Base-by-base conservation (phyloP, 2,797 vertebrate genomes). In the Fistularia commersonii region DNA sequence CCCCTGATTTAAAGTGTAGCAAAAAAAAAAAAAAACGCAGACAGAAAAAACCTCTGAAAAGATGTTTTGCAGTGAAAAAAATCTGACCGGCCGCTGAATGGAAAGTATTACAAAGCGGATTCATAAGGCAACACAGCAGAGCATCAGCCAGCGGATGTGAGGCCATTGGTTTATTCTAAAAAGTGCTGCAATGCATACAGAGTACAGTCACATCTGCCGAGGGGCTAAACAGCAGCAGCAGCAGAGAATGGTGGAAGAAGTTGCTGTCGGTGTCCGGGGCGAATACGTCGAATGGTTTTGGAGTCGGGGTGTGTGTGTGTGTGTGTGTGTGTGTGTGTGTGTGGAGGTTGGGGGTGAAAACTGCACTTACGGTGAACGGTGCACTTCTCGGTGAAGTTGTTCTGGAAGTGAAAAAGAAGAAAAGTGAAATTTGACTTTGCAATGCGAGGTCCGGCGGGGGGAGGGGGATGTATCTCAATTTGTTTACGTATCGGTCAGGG, bases 1-100 rank as follows among this genome's bases (percentile, higher is more conserved):
- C n/a, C n/a, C n/a, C n/a, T n/a, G n/a, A n/a, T n/a, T n/a, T 23
- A 23, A 23, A 23, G 23, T 23, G 23, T 23, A 4, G 23, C 23
- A 23, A 23, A 23, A n/a, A n/a, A n/a, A n/a, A n/a, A n/a, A n/a
- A n/a, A n/a, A n/a, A 55, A 38, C 58, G 40, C 51, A 58, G 51
- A 41, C 60, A 74, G 51, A 69, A 86, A n/a, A 86, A 87, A 76
- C 83, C 79, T 89, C 79, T 85, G 77, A 87, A 79, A 67, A 77
- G 51, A 70, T 57, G 57, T 42, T 41, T 61, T 62, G 47, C 66
- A 57, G 67, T 69, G 70, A 70, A 48, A 57, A 48, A 57, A 32
- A 57, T 70, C 52, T 59, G 71, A 35, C 66, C 61, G 76, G 66
- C 74, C 4, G 23, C 23, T 23, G 23, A 23, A 23, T 23, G 77